phyloP scores from a whole-genome alignment of 92 coral and sea anemone genomes.

The Phymanthus crucifer region DNA sequence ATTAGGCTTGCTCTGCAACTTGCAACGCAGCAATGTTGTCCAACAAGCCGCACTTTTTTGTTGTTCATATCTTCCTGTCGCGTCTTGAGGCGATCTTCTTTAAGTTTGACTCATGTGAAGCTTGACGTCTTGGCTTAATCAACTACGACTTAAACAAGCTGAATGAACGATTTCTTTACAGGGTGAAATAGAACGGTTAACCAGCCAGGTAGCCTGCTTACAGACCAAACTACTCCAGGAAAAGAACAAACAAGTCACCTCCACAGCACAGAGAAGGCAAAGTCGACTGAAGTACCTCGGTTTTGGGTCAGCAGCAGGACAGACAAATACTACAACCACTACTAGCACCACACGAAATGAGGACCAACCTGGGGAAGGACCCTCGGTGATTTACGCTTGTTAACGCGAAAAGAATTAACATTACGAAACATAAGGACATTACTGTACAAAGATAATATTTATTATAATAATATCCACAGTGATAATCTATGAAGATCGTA shows the following conservation, averaged over 20 bases:
- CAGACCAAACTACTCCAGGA: slow-evolving; percentile 40
- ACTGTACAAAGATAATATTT: not conserved
- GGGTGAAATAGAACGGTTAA: slow-evolving; percentile 53
- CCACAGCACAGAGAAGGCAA: not conserved
- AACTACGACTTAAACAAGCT: not conserved
- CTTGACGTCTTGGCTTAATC: too few species aligned
- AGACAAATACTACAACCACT: not conserved
- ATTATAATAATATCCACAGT: too few species aligned
- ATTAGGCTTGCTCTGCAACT: too few species aligned
- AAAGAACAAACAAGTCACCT: slow-evolving; percentile 21
- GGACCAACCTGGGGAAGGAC: not conserved
- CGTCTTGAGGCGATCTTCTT: too few species aligned
- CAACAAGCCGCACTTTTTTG: too few species aligned
- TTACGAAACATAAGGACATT: not conserved
- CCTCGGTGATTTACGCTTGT: not conserved
- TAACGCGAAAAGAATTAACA: not conserved
- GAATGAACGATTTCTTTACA: not conserved
- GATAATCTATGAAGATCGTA: too few species aligned
- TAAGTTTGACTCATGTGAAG: too few species aligned
- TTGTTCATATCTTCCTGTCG: too few species aligned
- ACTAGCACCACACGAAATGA: not conserved
- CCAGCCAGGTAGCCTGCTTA: slow-evolving; percentile 37
- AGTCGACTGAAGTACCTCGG: slow-evolving; percentile 4
- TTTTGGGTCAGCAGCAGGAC: not conserved
- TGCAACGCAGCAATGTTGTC: too few species aligned